Conservation (phyloP, 2,113 vertebrate species). For the Phalacrocorax pelagicus region DNA sequence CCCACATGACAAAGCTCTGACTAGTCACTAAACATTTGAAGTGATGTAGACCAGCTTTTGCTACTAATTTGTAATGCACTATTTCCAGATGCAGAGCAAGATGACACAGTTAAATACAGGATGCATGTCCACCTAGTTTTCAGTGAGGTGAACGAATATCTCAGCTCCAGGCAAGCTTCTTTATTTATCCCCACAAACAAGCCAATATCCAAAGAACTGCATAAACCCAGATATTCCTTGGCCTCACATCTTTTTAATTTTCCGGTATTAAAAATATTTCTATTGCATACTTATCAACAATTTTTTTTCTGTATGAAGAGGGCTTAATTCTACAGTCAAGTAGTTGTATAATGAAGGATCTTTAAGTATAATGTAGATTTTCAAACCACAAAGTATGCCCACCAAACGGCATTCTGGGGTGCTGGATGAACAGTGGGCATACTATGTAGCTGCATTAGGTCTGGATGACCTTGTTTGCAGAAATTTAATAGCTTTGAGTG, state of each 20-base stretch:
- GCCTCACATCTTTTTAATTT: neutral
- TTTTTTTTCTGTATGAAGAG: neutral
- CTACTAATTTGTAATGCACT: neutral
- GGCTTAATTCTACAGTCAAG: neutral
- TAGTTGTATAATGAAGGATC: neutral
- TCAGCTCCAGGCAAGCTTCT: neutral
- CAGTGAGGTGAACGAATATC: neutral
- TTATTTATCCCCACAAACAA: neutral
- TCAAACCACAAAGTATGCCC: neutral
- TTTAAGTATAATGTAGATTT: neutral
- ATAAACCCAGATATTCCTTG: neutral
- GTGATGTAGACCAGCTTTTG: neutral
- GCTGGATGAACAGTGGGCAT: neutral
- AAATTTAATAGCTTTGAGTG: neutral
- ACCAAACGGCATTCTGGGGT: neutral
- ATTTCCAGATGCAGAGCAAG: conserved; percentile 10
- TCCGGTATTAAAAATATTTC: neutral
- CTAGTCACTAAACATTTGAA: neutral
- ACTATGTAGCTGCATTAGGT: neutral
- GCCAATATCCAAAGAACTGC: neutral
- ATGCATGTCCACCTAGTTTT: neutral
- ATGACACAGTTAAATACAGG: neutral
- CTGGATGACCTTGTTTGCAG: neutral
- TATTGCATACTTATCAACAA: neutral
- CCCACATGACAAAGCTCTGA: neutral